Conservation (phyloP, 2,797 vertebrate genomes). For the Muscicapa striata region DNA sequence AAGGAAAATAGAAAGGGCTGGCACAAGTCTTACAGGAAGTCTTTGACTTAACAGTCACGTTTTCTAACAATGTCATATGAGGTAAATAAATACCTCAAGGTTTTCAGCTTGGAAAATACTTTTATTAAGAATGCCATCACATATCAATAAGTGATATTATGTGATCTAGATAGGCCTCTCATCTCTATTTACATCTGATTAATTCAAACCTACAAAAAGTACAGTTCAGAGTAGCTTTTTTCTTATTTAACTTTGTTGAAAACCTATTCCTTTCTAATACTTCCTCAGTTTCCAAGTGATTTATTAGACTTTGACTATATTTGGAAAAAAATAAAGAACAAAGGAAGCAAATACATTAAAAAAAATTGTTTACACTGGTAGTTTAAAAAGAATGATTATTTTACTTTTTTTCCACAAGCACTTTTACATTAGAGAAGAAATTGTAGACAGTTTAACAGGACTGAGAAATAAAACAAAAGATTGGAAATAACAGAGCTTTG, state of each 20-base stretch:
- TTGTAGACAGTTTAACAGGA: background rate
- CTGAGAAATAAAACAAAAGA: background rate
- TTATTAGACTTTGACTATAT: background rate
- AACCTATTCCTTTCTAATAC: background rate
- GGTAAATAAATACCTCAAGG: background rate
- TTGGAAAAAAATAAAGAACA: background rate
- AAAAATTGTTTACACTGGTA: background rate
- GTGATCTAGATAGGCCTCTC: background rate
- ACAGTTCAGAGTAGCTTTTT: background rate
- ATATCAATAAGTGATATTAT: background rate
- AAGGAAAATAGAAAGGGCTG: background rate
- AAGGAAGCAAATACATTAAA: background rate
- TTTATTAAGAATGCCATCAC: background rate
- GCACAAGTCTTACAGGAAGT: background rate
- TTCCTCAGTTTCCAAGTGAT: background rate
- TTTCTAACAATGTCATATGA: background rate
- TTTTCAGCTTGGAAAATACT: background rate
- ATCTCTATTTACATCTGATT: background rate
- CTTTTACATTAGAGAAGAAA: background rate
- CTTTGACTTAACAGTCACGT: background rate
- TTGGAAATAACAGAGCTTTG: background rate
- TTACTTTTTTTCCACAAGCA: background rate
- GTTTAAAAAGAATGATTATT: background rate
- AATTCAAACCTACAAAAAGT: background rate
- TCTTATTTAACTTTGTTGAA: background rate